Percentiles rank a stretch among this genome's conserved stretches.
Evolutionary conservation across 30 jellyfish, hydroid and myxozoan genomes (phyloP).

Genomic region (Euphysa ruthae): DNA sequence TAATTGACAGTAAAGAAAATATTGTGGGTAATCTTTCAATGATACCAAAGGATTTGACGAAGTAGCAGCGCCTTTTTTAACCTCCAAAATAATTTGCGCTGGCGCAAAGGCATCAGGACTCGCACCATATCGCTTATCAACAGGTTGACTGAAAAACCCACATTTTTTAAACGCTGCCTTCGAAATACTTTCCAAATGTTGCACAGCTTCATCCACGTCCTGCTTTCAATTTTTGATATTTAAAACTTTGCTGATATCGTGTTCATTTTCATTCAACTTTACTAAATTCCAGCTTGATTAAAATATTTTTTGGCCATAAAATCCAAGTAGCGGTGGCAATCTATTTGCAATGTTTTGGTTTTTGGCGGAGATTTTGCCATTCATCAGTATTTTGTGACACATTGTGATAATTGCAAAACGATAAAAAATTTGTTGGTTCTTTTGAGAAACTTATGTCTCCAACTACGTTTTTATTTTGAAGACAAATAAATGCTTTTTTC

Average conservation of each 20-base stretch:
- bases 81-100: background rate
- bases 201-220: too few species aligned
- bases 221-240: too few species aligned
- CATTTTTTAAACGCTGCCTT: too few species aligned
- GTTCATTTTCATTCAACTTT: background rate
- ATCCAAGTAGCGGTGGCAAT: slow-evolving; percentile 10
- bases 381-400: background rate
- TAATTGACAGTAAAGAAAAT: too few species aligned
- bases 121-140: background rate
- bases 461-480: too few species aligned
- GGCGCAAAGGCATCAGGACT: background rate
- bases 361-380: background rate
- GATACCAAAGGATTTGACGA: too few species aligned
- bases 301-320: background rate
- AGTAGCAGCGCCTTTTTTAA: background rate
- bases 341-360: background rate
- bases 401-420: background rate
- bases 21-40: too few species aligned
- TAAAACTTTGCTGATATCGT: too few species aligned
- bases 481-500: too few species aligned
- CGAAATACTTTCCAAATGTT: too few species aligned
- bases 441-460: too few species aligned
- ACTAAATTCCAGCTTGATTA: background rate
- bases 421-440: too few species aligned
- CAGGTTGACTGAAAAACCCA: background rate